These are phyloP conservation scores for Heliconius congener DNA, from an alignment of 1,140 invertebrate genomes.

Conservation along the genomic window DNA sequence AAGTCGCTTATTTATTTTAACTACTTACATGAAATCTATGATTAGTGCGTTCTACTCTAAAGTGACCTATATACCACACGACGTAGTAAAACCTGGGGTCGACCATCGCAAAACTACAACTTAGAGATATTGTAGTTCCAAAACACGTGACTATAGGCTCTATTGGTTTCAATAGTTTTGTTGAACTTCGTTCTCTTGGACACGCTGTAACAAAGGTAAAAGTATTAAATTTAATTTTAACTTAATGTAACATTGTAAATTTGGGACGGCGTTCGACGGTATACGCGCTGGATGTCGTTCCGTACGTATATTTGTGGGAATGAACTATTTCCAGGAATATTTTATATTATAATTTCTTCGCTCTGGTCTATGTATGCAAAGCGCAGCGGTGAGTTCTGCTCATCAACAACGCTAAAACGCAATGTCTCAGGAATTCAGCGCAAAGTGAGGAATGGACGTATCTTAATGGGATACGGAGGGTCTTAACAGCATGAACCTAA, in stretches of 20 bases:
- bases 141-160: constrained; percentile 38
- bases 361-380: too few relatives aligned
- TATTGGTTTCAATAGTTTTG: constrained; percentile 23
- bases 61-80: constrained; percentile 47
- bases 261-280: too few relatives aligned
- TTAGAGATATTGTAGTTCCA: constrained; percentile 38
- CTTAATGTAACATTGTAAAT: neutral
- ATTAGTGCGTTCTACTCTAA: constrained; percentile 47
- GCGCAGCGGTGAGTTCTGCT: too few relatives aligned
- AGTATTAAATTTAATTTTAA: neutral
- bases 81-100: constrained; percentile 43
- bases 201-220: neutral
- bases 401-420: too few relatives aligned
- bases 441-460: too few relatives aligned
- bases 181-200: neutral
- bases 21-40: constrained; percentile 47
- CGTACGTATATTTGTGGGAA: too few relatives aligned
- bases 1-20: neutral
- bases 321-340: too few relatives aligned
- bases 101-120: constrained; percentile 38
- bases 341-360: too few relatives aligned
- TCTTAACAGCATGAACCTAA: too few relatives aligned
- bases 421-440: too few relatives aligned
- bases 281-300: too few relatives aligned
- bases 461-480: too few relatives aligned